Conservation (phyloP, 2,888 invertebrate genomes). For the Dromius quadrimaculatus region DNA sequence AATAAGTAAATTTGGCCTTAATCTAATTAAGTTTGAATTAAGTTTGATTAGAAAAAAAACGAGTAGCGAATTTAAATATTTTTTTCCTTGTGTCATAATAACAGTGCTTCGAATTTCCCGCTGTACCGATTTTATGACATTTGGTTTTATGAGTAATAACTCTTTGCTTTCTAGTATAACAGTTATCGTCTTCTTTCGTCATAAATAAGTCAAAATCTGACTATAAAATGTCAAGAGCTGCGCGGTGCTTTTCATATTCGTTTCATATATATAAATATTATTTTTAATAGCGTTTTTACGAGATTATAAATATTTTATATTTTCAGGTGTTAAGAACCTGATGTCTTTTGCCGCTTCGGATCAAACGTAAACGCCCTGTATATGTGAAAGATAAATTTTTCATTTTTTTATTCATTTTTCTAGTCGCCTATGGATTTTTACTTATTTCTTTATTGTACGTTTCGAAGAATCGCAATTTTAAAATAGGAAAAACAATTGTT, state of each 20-base stretch:
- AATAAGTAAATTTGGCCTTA: too few relatives aligned
- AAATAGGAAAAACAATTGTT: too few relatives aligned
- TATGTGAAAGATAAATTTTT: background rate
- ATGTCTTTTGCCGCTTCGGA: conserved; percentile 58
- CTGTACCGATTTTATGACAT: conserved; percentile 9
- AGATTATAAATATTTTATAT: conserved; percentile 68
- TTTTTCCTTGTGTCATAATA: too few relatives aligned
- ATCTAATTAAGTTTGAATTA: too few relatives aligned
- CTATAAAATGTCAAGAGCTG: conserved; percentile 63
- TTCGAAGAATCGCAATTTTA: too few relatives aligned
- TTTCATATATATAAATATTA: conserved; percentile 68
- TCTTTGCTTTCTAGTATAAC: background rate
- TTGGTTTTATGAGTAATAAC: background rate
- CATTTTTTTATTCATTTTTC: too few relatives aligned
- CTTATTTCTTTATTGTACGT: too few relatives aligned
- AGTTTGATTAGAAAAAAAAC: too few relatives aligned
- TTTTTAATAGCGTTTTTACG: conserved; percentile 68
- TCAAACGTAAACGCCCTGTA: conserved; percentile 55
- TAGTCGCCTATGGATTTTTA: too few relatives aligned
- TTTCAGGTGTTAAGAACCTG: conserved; percentile 68
- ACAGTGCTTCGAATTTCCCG: too few relatives aligned
- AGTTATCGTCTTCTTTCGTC: conserved; percentile 54
- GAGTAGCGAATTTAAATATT: too few relatives aligned
- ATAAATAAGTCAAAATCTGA: conserved; percentile 66
- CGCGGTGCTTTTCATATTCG: conserved; percentile 64